phyloP scores from a whole-genome alignment of 2,797 vertebrate genomes.

The Cossypha polioptera region DNA sequence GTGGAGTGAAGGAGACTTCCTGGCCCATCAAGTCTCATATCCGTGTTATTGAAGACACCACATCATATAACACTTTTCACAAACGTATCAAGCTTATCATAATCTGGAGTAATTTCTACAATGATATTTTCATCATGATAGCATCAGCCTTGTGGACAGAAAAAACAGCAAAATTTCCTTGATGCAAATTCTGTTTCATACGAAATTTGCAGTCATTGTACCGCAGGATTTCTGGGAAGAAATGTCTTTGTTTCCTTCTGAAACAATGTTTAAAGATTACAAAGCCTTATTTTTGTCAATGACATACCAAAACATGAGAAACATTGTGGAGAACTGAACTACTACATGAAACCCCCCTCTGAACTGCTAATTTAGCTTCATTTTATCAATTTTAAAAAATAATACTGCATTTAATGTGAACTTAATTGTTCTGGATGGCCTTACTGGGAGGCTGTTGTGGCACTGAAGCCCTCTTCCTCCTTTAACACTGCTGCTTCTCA shows the following conservation, averaged over 20 bases:
- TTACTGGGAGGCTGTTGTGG: neutral
- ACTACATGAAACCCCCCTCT: fast-evolving
- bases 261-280: neutral
- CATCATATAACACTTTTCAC: neutral
- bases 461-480: neutral
- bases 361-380: neutral
- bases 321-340: neutral
- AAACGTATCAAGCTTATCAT: neutral
- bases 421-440: neutral
- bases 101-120: neutral
- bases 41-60: neutral
- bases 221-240: constrained; percentile 39
- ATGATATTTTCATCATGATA: neutral
- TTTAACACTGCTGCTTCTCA: neutral
- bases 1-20: constrained; percentile 5
- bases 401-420: neutral
- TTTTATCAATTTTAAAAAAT: neutral
- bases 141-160: constrained; percentile 9
- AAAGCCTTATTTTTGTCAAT: neutral
- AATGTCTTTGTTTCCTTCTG: neutral
- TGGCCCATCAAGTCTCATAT: neutral
- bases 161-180: constrained; percentile 32
- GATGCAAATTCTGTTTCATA: constrained; percentile 39
- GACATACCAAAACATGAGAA: neutral
- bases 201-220: neutral